Evolutionary conservation across 2,888 invertebrate species (phyloP).

Genomic region (Erynnis tages): DNA sequence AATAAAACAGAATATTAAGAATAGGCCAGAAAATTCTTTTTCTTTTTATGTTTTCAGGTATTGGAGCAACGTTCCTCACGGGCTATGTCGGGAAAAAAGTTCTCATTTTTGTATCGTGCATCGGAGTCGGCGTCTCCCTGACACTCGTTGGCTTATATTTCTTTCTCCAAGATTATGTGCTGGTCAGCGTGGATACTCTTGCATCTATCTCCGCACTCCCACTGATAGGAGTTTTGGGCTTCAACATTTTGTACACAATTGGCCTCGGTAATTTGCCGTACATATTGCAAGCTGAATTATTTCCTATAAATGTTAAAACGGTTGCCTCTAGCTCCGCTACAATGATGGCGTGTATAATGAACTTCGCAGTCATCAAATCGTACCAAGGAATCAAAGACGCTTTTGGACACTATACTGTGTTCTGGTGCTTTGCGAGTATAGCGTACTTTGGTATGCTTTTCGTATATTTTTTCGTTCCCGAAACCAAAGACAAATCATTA

Average conservation of each 20-base stretch:
- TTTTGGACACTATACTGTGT: conserved; percentile 81
- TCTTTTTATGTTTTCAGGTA: conserved; percentile 53
- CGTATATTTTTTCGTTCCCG: conserved; percentile 80
- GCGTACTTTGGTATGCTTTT: conserved; percentile 81
- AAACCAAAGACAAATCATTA: conserved; percentile 83
- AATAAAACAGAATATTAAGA: no score
- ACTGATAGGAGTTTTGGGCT: conserved; percentile 77
- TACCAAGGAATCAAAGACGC: conserved; percentile 80
- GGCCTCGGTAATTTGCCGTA: conserved; percentile 83
- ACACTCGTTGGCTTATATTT: conserved; percentile 77
- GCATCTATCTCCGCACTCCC: conserved; percentile 73
- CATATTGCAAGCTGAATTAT: conserved; percentile 83
- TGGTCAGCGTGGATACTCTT: conserved; percentile 53
- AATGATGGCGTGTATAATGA: conserved; percentile 78
- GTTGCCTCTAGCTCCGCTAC: conserved; percentile 82
- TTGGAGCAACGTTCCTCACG: conserved; percentile 73
- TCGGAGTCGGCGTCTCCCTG: conserved; percentile 77
- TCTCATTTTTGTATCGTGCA: conserved; percentile 76
- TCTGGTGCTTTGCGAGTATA: conserved; percentile 79
- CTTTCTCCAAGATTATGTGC: conserved; percentile 69
- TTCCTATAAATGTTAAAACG: conserved; percentile 83
- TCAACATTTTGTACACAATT: conserved; percentile 81
- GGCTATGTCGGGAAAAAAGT: conserved; percentile 79
- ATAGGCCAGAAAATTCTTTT: background rate
- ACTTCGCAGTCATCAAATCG: conserved; percentile 81